Base-by-base conservation (phyloP, 2,797 vertebrate genomes). In the Esox masquinongy region DNA sequence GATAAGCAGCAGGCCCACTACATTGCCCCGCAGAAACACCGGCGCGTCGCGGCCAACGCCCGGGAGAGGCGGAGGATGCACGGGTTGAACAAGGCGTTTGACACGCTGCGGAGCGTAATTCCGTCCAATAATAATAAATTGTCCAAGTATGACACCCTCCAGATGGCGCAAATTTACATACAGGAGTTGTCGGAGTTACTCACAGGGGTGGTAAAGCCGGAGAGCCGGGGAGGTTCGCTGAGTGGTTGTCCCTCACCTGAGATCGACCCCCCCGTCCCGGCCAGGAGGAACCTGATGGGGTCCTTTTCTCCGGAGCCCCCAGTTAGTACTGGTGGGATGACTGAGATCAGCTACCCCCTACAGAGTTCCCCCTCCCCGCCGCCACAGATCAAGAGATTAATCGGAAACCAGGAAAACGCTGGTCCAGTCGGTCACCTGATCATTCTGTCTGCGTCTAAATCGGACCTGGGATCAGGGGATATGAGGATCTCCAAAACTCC, bases 81-180 rank as follows among this genome's bases (percentile, higher is more conserved):
- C 85, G 95, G 95, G 36, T 84, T 95, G 36, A 95, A 95, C 79
- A 90, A 93, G 29, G 95, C 95, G 2, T 95, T 95, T 47, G 95
- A 95, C 88, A 91, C 94, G 76, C 88, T 95, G 59, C 85, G 95
- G 74, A 95, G 93, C 77, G 95, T 95, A 85, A 95, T 95, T 72
- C 95, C 95, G 0, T 94, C 94, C 0, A 95, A 95, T 78, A 94
- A 95, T 78, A 94, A 93, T 36, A 95, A 95, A 86, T 75, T 95
- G 17, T 95, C 95, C 68, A 95, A 95, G 71, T 95, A 95, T 19
- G 95, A 95, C 84, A 95, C 95, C 0, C 91, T 95, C 1, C 95
- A 95, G 70, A 94, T 95, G 94, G 95, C 95, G 43, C 95, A 95
- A 89, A 95, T 95, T 51, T 95, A 95, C 92, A 95, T 95, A 87